These are phyloP conservation scores for Hippolais icterina DNA, from an alignment of 2,113 vertebrate species.

Conservation along the genomic window DNA sequence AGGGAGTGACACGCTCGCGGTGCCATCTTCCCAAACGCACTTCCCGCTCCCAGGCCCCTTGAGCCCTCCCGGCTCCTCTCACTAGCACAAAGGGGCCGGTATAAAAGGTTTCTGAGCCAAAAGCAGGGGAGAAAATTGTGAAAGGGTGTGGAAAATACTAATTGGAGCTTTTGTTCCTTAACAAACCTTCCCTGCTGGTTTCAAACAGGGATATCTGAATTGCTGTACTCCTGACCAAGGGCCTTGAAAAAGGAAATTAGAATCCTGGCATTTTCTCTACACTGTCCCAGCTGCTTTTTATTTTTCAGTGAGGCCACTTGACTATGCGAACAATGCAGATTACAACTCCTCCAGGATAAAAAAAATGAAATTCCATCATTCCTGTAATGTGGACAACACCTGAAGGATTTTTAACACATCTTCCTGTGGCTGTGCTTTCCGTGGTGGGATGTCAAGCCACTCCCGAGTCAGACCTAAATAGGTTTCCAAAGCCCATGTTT, in stretches of 20 bases:
- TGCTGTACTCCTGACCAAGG: constrained; percentile 73
- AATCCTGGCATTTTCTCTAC: constrained; percentile 65
- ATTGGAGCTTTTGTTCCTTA: constrained; percentile 81
- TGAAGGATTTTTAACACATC: constrained; percentile 5
- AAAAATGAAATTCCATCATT: not conserved
- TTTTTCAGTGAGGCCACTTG: constrained; percentile 58
- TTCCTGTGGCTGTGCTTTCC: not conserved
- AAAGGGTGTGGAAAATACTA: constrained; percentile 85
- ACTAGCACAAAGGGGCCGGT: constrained; percentile 71
- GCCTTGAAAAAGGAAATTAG: constrained; percentile 72
- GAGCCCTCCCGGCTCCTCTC: constrained; percentile 55
- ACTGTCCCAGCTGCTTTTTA: constrained; percentile 47
- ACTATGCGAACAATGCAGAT: constrained; percentile 62
- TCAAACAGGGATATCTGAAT: constrained; percentile 77
- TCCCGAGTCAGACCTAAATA: not conserved
- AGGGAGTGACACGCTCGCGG: not conserved
- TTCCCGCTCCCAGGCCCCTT: not conserved
- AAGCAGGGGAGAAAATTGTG: constrained; percentile 77
- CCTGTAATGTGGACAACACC: not conserved
- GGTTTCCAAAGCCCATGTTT: not conserved
- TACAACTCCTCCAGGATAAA: constrained; percentile 24
- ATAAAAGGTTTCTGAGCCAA: constrained; percentile 74
- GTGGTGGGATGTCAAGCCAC: not conserved
- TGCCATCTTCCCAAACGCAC: constrained; percentile 30
- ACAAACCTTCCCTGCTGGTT: constrained; percentile 80